Base-by-base conservation (phyloP, 2,888 invertebrate genomes). In the Caenorhabditis zanzibari region DNA sequence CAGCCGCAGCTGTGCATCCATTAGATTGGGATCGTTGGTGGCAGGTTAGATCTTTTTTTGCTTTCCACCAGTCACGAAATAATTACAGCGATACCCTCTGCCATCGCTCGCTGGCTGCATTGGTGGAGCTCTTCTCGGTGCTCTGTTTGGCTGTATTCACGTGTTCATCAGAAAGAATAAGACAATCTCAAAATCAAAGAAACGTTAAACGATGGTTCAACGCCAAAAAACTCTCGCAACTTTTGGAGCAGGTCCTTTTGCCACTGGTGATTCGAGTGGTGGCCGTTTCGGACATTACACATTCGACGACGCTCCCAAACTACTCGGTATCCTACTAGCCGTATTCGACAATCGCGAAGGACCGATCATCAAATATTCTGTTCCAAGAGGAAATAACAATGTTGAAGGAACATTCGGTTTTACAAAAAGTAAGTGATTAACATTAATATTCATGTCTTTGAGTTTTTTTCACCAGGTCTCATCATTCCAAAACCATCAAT, bases 11-110 rank as follows among this genome's bases (percentile, higher is more conserved):
- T 76, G 95, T 96, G 0, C 96, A 97, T 86, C 96, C 97, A 0
- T 93, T 97, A 41, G 97, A 97, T 92, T 97, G 97, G 97, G 96
- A 96, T 93, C 94, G 95, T 63, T 95, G 96, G 0, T 97, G 96
- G 96, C 96, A 96, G 94, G 94, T 93, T 26, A 0, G 10, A n/a
- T n/a, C n/a, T n/a, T n/a, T n/a, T n/a, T 12, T 47, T 66, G 12
- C 7, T 1, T 26, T 47, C 4, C n/a, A 49, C 10, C 19, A 2
- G 4, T 14, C n/a, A 28, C 22, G 26, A 22, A 28, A 0, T 0
- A 47, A 7, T 66, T 72, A 64, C 72, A 88, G 88, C 80, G 88
- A 12, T 89, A 88, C 59, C 88, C 89, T 9, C 72, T 85, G 26
- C 89, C 89, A 16, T 84, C 82, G 22, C 58, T 88, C 9, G 44